Base-by-base conservation (phyloP, 2,888 invertebrate genomes). In the Hyposoter didymator region DNA sequence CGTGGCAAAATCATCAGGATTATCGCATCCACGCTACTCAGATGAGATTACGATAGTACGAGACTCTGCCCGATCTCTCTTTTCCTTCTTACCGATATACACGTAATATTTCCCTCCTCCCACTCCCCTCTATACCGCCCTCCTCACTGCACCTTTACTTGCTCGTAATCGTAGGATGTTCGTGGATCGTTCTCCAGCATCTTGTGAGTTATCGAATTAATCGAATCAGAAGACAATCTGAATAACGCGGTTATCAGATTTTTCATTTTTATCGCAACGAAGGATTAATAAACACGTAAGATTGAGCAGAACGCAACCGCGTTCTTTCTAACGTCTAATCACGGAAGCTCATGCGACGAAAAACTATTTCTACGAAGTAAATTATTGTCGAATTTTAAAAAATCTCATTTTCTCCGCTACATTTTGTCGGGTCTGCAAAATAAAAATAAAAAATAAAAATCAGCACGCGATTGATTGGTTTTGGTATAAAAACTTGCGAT, bases 21-120 rank as follows among this genome's bases (percentile, higher is more conserved):
- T 91, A 91, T 92, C 90, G 89, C 86, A 83, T 84, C 89, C 89
- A 88, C 89, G 84, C 86, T 85, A 14, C 78, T 84, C 78, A 66
- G 89, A 88, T 89, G 88, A 90, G 90, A 91, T 92, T 91, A 92
- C 89, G 90, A 91, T 92, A 91, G 91, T 90, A 90, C 87, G 73
- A 86, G 76, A 74, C 45, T 67, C 52, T 55, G 52, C 78, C 73
- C n/a, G 35, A 74, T 75, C 49, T 69, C 72, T 82, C 66, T 82
- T 32, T 39, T 35, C 28, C 76, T 78, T 47, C 64, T 55, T 78
- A 67, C 22, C 45, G 32, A 49, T 78, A 66, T 52, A 67, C 39
- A 52, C 78, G 59, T 47, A 49, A 72, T 73, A 52, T 73, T 22
- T 6, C n/a, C 45, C 74, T 14, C 22, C 67, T 10, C 45, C 19